Base-by-base conservation (phyloP, 2,113 vertebrate genomes). In the Gadus macrocephalus region DNA sequence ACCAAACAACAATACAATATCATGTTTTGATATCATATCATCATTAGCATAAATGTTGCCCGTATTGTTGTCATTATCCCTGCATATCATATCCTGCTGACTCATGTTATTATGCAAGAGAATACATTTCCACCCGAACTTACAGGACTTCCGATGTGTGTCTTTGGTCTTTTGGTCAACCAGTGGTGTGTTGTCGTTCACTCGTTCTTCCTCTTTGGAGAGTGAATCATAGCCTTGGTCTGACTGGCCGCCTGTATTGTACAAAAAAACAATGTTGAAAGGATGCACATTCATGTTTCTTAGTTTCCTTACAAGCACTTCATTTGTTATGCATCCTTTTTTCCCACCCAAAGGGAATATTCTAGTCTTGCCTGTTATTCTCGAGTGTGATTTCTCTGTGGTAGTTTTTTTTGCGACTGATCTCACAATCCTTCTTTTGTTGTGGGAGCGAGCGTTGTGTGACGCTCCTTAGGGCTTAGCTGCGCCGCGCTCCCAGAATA, bases 181-280 rank as follows among this genome's bases (percentile, higher is more conserved):
- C 70, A 88, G 85, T 70, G 91, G 88, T 53, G 88, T 86, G 77
- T 81, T 85, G 71, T 94, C 92, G 71, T 89, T 89, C 70, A 92
- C 89, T 79, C 77, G 81, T 81, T 93, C 89, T 89, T 94, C 95
- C 78, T 97, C 97, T 80, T 96, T 98, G 71, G 95, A 93, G 62
- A 96, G 83, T 28, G 94, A 93, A 82, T 93, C 96, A 70, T 92
- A 96, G 69, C 94, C 94, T 75, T 94, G 89, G 86, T 98, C 95
- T 79, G 96, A 93, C 79, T 94, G 95, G 35, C 93, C 95, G 75
- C 94, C 96, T 99, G 38, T 62, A 84, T 84, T 71, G 60, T 35
- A 76, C 62, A 71, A 20, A 65, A 16, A 74, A 66, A 61, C 19
- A 73, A 38, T 76, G 38, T 0, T 31, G 3, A 76, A 49, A 49